Conservation (phyloP, 1,140 invertebrate genomes). For the Euwallacea fornicatus region DNA sequence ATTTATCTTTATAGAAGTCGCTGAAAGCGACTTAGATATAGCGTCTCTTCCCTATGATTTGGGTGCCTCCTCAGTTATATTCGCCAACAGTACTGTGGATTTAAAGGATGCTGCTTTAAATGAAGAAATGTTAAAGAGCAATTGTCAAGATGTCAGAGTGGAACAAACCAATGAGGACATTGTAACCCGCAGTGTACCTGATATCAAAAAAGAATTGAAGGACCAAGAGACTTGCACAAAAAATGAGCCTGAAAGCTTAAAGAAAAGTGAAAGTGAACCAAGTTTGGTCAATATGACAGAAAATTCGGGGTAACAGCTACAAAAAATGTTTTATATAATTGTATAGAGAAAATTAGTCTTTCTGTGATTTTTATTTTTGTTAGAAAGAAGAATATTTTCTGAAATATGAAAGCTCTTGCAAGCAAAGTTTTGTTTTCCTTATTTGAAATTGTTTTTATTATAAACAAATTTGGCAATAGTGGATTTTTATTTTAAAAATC, state of each 20-base stretch:
- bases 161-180: constrained; percentile 53
- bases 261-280: constrained; percentile 52
- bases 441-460: too few relatives aligned
- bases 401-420: too few relatives aligned
- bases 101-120: constrained; percentile 76
- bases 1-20: constrained; percentile 16
- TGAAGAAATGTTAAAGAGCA: constrained; percentile 64
- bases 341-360: background rate
- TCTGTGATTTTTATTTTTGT: too few relatives aligned
- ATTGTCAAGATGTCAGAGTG: constrained; percentile 55
- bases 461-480: too few relatives aligned
- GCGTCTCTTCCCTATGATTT: constrained; percentile 43
- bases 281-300: constrained; percentile 37
- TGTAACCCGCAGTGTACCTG: constrained; percentile 50
- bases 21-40: constrained; percentile 13
- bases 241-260: constrained; percentile 43
- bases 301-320: background rate
- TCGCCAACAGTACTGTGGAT: constrained; percentile 89
- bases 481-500: too few relatives aligned
- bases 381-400: too few relatives aligned
- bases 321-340: too few relatives aligned
- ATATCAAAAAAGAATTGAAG: constrained; percentile 50
- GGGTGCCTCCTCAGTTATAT: constrained; percentile 69
- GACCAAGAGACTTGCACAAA: constrained; percentile 49
- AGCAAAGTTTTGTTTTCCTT: too few relatives aligned